Base-by-base conservation (phyloP, 1,140 invertebrate species). In the Bombyx mandarina region DNA sequence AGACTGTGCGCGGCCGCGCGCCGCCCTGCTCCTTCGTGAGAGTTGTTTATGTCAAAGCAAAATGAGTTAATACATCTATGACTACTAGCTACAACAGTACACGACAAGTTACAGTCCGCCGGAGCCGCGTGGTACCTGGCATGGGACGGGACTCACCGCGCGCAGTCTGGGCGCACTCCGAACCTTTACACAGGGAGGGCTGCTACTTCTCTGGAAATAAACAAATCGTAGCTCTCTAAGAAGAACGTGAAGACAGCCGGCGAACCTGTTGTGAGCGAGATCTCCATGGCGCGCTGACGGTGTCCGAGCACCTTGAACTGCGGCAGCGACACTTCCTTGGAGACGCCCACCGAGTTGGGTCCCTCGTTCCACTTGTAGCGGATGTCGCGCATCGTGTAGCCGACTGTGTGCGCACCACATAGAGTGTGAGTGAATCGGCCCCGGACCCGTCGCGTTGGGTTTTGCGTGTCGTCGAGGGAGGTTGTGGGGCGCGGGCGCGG, bases 351-450 rank as follows among this genome's bases (percentile, higher is more conserved):
- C 71, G 96, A 96, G 89, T 94, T 94, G 77, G 94, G 93, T 61
- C 95, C 95, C 84, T 96, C 95, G 89, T 96, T 95, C 96, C 96
- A 97, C 88, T 95, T 96, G 92, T 97, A 97, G 71, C 94, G 93
- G 89, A 98, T 98, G 91, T 98, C 96, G 88, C 94, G 92, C 96
- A 97, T 98, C 81, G 96, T 97, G 92, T 97, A 97, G 90, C 96
- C 96, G 92, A 97, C 96, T 98, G 93, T 88, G 91, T 81, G 82
- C 74, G 83, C 73, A 78, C 78, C 89, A 45, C 45, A 57, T 6
- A 52, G 49, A 51, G 49, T 57, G 7, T 22, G 54, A n/a, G 48
- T 42, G 10, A 55, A 10, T 8, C 18, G 7, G 54, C 45, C 89
- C 89, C 89, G 88, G 76, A 83, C 89, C 89, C 89, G 89, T 91